Percentiles rank a stretch among this genome's conserved stretches.
These are phyloP conservation scores for Apamea crenata DNA, from an alignment of 2,888 invertebrate genomes.

Conservation along the genomic window DNA sequence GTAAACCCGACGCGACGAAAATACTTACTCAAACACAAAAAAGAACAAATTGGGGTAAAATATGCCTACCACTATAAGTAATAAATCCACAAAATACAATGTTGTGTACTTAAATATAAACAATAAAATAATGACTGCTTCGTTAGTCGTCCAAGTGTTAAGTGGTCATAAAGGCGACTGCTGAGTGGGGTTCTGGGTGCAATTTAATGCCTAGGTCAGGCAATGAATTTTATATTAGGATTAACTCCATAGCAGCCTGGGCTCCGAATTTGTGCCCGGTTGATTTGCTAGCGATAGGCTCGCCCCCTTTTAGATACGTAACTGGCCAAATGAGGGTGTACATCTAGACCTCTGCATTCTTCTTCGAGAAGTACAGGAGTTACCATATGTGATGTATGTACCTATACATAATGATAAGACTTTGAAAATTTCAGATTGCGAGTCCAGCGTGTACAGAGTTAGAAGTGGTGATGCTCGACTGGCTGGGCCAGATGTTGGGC, in stretches of 20 bases:
- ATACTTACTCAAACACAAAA: neutral
- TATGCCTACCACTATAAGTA: neutral
- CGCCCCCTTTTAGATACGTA: neutral
- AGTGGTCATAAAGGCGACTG: neutral
- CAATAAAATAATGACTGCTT: neutral
- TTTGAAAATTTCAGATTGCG: slow-evolving; percentile 92
- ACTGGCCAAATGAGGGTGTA: neutral
- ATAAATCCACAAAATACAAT: neutral
- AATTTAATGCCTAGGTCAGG: neutral
- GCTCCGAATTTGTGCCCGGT: neutral
- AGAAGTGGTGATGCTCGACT: slow-evolving; percentile 98
- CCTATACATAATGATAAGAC: neutral
- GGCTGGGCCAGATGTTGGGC: slow-evolving; percentile 98
- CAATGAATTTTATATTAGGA: neutral
- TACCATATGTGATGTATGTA: neutral
- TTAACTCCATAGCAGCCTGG: too few relatives aligned
- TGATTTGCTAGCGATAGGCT: neutral
- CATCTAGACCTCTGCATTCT: neutral
- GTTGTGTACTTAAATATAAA: too few relatives aligned
- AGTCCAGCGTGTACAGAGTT: slow-evolving; percentile 99
- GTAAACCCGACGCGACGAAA: neutral
- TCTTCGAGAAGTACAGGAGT: too few relatives aligned
- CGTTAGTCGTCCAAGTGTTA: neutral
- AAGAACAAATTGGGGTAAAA: neutral
- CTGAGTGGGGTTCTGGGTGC: neutral